phyloP scores from a whole-genome alignment of 2,888 invertebrate species.

The Acanthopleura granulata region DNA sequence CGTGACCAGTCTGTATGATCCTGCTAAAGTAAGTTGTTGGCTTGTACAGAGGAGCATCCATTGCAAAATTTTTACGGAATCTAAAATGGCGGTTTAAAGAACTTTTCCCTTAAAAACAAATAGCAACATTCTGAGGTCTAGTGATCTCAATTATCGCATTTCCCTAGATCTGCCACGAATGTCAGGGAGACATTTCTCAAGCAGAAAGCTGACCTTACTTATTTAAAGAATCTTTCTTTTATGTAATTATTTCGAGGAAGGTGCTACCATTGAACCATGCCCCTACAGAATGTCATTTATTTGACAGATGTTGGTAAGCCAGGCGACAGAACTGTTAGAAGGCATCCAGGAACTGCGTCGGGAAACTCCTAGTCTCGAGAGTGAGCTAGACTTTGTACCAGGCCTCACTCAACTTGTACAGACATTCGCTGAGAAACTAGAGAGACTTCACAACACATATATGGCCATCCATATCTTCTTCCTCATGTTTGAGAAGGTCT shows the following conservation, averaged over 20 bases:
- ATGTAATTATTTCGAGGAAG: no score
- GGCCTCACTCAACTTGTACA: slow-evolving; percentile 46
- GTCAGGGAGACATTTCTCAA: no score
- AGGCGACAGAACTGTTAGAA: slow-evolving; percentile 50
- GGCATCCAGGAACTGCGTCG: slow-evolving; percentile 38
- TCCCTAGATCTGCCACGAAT: no score
- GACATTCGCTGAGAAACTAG: slow-evolving; percentile 48
- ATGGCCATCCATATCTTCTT: slow-evolving; percentile 49
- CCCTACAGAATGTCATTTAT: neutral
- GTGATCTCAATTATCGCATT: no score
- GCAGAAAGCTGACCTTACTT: no score
- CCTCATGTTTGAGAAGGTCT: slow-evolving; percentile 50
- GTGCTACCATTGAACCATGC: no score
- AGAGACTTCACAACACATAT: slow-evolving; percentile 48
- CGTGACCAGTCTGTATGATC: slow-evolving; percentile 48
- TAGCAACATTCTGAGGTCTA: no score
- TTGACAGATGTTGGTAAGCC: slow-evolving; percentile 45
- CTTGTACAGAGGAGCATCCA: no score
- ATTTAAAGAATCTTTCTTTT: no score
- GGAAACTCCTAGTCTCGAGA: slow-evolving; percentile 22
- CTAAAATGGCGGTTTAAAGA: no score
- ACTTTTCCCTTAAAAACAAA: no score
- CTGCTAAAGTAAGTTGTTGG: slow-evolving; percentile 48
- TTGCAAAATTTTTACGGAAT: no score
- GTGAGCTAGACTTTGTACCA: slow-evolving; percentile 37